Base-by-base conservation (phyloP, 2,113 vertebrate species). In the Tragulus kanchil region DNA sequence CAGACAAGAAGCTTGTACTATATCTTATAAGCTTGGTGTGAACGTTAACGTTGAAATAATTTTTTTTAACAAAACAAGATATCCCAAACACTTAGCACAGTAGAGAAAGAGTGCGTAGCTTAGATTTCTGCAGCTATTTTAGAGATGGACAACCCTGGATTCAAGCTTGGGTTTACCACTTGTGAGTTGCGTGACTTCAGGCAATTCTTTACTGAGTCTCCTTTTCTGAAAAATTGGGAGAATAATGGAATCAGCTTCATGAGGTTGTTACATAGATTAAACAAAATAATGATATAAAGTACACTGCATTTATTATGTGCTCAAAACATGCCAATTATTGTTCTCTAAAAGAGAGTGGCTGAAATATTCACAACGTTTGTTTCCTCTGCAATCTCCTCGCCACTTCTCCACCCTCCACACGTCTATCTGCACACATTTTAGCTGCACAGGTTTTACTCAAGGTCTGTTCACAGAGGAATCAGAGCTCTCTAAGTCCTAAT, bases 121-220 rank as follows among this genome's bases (percentile, higher is more conserved):
- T 19, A 65, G 21, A 13, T 67, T 92, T 71, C 79, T 28, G 1
- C 36, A 85, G 36, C 36, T 85, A 28, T 83, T 95, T 94, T 67
- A 78, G 62, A 71, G 28, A 17, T 23, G 23, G 59, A 59, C 13
- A 62, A 65, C 4, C 2, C 58, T 82, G 73, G 50, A 89, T 89
- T 54, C 64, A 89, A 85, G 58, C 23, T 26, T 48, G 65, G 45
- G 31, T 9, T 89, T 79, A 45, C 10, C 12, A 58, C 17, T 69
- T 88, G 14, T 48, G 28, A 36, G 15, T 54, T 69, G 10, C 13
- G 2, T 86, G 56, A 79, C n/a, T 85, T 59, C 17, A 7, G 59
- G 36, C 42, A 91, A 91, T 75, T 89, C 86, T 92, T 78, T 93
- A 86, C 58, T 73, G 31, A 56, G 28, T 62, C 90, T 67, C 50